Evolutionary conservation across 1,140 invertebrate species (phyloP), one percentile per base, ranked within the genome.

Genomic region (Telenomus remus): DNA sequence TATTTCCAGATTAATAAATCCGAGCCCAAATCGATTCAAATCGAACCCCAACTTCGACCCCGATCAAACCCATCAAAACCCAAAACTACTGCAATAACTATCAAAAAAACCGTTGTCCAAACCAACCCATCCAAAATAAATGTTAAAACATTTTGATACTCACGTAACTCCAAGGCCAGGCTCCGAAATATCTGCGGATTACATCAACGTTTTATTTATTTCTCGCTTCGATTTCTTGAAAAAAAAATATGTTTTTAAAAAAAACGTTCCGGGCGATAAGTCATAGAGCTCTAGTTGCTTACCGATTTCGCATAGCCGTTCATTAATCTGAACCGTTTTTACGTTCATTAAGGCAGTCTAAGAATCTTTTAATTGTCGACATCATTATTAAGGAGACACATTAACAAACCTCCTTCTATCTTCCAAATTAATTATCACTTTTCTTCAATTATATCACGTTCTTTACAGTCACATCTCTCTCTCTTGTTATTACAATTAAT

Each of bases 121-220:
- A 35, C 56, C 51, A 6, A 10, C 33, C 49, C 53, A 57, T 68
- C 39, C 44, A 59, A 72, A 72, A 64, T 59, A 59, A 64, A 72
- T 54, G 48, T 65, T 54, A 60, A 27, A 60, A 34, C 14, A 8
- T 39, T 59, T 66, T 72, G 39, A 44, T 14, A 44, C 11, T n/a
- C 16, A 27, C 44, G 43, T 61, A 73, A 61, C 61, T 60, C 43
- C 61, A 73, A 73, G 70, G 70, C 37, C 51, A 35, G 33, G 13
- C 43, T 56, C 69, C 61, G 51, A 73, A 73, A 73, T 65, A 65
- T 73, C 69, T 14, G 42, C 14, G 9, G 69, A 65, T 73, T 65
- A 73, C 60, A 73, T 73, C 69, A 60, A 73, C 60, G 48, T 49
- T 73, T 65, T 65, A 73, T 65, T 73, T 73, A 73, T 65, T 65